A percentile compares a stretch with the other conserved stretches of the same genome.
Evolutionary conservation across 1,140 invertebrate species (phyloP).

Genomic region (Nasonia longicornis): DNA sequence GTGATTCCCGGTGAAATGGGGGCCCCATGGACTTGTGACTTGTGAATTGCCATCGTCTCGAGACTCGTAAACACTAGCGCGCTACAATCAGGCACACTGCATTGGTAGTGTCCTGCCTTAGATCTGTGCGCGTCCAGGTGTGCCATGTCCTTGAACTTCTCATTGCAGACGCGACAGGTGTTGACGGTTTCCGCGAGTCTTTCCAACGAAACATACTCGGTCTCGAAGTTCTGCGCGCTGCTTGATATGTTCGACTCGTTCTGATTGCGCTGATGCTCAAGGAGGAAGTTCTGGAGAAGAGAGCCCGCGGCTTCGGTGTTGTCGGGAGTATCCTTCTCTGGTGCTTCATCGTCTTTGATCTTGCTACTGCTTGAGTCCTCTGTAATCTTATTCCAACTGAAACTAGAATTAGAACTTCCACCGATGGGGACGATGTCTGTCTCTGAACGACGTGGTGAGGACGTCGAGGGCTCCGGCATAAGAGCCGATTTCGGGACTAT

Average conservation of each 20-base stretch:
- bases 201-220: slow-evolving; percentile 68
- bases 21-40: slow-evolving; percentile 62
- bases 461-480: slow-evolving; percentile 35
- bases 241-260: slow-evolving; percentile 53
- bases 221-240: slow-evolving; percentile 57
- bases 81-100: slow-evolving; percentile 65
- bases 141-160: slow-evolving; percentile 65
- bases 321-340: slow-evolving; percentile 34
- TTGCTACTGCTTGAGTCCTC: slow-evolving; percentile 49
- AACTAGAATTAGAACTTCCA: slow-evolving; percentile 43
- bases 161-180: slow-evolving; percentile 67
- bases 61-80: slow-evolving; percentile 59
- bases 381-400: slow-evolving; percentile 61
- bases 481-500: slow-evolving; percentile 57
- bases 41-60: slow-evolving; percentile 63
- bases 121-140: slow-evolving; percentile 65
- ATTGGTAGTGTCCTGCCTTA: slow-evolving; percentile 67
- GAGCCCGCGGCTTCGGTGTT: slow-evolving; percentile 53
- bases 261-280: slow-evolving; percentile 62
- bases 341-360: slow-evolving; percentile 34
- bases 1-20: slow-evolving; percentile 60
- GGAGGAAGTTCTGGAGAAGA: slow-evolving; percentile 63
- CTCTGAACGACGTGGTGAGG: slow-evolving; percentile 24
- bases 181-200: slow-evolving; percentile 65
- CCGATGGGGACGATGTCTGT: slow-evolving; percentile 36